Evolutionary conservation across 2,797 vertebrate species (phyloP).

Genomic region (Arnoldichthys spilopterus): DNA sequence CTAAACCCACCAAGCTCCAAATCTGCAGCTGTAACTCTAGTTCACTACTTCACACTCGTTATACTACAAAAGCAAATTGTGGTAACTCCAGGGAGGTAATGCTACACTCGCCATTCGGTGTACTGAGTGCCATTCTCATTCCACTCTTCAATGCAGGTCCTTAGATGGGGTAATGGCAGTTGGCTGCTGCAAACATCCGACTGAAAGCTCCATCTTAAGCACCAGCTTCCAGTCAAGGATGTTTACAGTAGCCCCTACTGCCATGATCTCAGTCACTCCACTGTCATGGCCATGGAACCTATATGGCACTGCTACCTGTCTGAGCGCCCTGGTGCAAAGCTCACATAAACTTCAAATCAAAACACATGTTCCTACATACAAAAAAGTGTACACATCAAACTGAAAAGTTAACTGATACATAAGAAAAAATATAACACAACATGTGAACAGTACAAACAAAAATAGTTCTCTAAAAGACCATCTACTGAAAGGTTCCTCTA

Average conservation of each 20-base stretch:
- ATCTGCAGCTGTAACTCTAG: not conserved
- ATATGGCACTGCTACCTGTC: too few relatives aligned
- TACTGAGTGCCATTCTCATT: not conserved
- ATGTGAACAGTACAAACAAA: too few relatives aligned
- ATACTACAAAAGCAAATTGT: conserved; percentile 14
- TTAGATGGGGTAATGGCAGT: conserved; percentile 86
- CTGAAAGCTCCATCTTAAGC: conserved; percentile 93
- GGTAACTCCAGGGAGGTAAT: not conserved
- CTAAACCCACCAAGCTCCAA: conserved; percentile 13
- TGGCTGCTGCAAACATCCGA: conserved; percentile 99
- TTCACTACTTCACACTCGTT: not conserved
- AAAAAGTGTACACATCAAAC: too few relatives aligned
- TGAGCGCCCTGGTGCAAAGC: not conserved
- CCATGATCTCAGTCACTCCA: conserved; percentile 71
- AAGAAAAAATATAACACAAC: too few relatives aligned
- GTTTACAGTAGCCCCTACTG: conserved; percentile 98
- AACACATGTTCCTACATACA: not conserved
- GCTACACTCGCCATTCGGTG: not conserved
- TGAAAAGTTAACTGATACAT: too few relatives aligned
- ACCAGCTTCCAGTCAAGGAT: conserved; percentile 99
- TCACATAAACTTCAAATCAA: not conserved
- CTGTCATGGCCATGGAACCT: not conserved
- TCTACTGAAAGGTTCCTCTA: too few relatives aligned
- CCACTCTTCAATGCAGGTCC: not conserved
- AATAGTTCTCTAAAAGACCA: too few relatives aligned